Base-by-base conservation (phyloP, 2,797 vertebrate genomes). In the Peromyscus melanophrys region DNA sequence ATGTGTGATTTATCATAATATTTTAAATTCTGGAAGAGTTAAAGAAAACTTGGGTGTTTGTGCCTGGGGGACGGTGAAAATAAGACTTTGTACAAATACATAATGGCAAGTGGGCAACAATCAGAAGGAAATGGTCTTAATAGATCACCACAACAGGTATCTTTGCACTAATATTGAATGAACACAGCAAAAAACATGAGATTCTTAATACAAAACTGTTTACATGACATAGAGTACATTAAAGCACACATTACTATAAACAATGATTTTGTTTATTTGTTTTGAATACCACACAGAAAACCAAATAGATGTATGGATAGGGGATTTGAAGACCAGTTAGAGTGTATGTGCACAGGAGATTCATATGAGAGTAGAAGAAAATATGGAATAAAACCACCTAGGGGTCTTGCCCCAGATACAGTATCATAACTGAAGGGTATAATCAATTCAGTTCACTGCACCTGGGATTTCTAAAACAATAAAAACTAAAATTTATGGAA, bases 401-500 rank as follows among this genome's bases (percentile, higher is more conserved):
- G 17, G 13, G 6, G 1, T 55, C 86, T 73, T 95, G 17, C 27
- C 9, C 17, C 57, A n/a, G 59, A 82, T 49, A 61, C 80, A 43
- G 19, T 73, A 82, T 34, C 17, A 83, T 1, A 87, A 92, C 3
- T 52, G 13, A 89, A 87, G 43, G 78, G 7, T 27, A 29, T 23
- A 86, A 89, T 46, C 23, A 93, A 84, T n/a, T 86, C 29, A 95
- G 14, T 73, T 90, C 55, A 59, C 34, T 84, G 9, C 3, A 89
- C 25, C 67, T 81, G 52, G n/a, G 6, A 6, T 43, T 71, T 61
- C 52, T 46, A 37, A 89, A 85, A n/a, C 14, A 80, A 46, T 0
- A 0, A 61, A 92, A 92, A 75, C 27, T 76, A 92, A 90, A 94
- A 52, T n/a, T 52, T 83, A 77, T 61, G 1, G 37, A 82, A 75